Evolutionary conservation across 1,140 invertebrate genomes (phyloP).

Genomic region (Drosophila albomicans): DNA sequence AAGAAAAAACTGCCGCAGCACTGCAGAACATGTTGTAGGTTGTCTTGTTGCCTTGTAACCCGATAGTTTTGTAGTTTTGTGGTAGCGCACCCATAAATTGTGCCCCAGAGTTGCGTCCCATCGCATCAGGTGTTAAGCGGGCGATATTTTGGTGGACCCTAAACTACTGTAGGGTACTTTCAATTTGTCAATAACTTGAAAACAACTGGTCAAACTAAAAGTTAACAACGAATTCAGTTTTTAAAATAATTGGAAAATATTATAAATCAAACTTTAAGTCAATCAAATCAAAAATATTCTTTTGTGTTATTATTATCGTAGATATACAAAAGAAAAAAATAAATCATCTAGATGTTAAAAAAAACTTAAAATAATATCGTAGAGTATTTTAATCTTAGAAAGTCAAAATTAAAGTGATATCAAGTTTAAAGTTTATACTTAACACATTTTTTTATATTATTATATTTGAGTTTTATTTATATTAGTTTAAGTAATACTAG

Average conservation of each 20-base stretch:
- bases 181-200: background rate
- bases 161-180: background rate
- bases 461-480: no score
- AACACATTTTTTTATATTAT: no score
- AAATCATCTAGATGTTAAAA: no score
- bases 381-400: no score
- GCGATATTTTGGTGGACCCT: constrained; percentile 36
- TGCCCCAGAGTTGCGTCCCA: constrained; percentile 39
- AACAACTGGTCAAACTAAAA: background rate
- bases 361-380: no score
- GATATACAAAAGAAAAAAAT: no score
- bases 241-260: background rate
- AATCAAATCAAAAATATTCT: no score
- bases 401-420: no score
- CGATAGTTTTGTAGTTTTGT: constrained; percentile 82
- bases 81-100: constrained; percentile 82
- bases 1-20: constrained; percentile 18
- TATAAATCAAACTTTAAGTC: no score
- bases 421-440: no score
- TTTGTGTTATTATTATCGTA: no score
- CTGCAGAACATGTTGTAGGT: constrained; percentile 76
- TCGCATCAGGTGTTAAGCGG: constrained; percentile 78
- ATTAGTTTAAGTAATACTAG: no score
- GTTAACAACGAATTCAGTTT: background rate
- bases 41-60: constrained; percentile 81